Evolutionary conservation across 2,113 vertebrate species (phyloP).

Genomic region (Copsychus sechellarum): DNA sequence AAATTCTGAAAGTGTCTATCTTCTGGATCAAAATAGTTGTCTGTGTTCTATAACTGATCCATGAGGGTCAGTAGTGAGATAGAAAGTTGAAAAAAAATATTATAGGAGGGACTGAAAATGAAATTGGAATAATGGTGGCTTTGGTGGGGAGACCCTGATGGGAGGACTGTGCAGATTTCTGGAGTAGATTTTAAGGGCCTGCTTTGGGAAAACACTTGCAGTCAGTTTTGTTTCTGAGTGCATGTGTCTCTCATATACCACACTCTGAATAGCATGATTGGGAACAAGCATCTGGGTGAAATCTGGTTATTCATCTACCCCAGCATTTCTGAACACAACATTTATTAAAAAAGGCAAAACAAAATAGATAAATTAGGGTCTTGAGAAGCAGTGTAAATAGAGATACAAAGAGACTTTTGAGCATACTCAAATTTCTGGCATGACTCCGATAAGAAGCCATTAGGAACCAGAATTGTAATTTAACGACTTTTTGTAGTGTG

Average conservation of each 20-base stretch:
- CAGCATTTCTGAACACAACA: not conserved
- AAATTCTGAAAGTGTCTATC: not conserved
- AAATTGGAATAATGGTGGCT: not conserved
- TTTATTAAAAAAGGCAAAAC: not conserved
- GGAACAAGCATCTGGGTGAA: not conserved
- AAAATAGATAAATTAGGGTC: slow-evolving; percentile 4
- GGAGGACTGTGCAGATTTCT: not conserved
- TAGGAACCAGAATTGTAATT: not conserved
- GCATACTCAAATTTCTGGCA: slow-evolving; percentile 17
- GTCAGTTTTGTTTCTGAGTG: not conserved
- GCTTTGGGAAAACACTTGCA: not conserved
- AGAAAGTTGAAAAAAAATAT: not conserved
- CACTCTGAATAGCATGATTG: not conserved
- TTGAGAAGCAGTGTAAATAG: not conserved
- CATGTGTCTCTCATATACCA: not conserved
- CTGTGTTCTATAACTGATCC: not conserved
- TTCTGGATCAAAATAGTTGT: not conserved
- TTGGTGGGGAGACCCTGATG: not conserved
- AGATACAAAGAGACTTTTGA: slow-evolving; percentile 37
- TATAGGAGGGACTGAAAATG: not conserved
- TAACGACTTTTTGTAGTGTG: not conserved
- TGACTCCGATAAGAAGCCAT: not conserved
- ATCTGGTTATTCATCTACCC: not conserved
- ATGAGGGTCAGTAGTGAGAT: not conserved
- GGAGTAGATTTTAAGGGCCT: not conserved